A percentile compares a stretch with the other conserved stretches of the same genome.
phyloP scores from a whole-genome alignment of 1,140 invertebrate species.

The Ctenoplectra terminalis region DNA sequence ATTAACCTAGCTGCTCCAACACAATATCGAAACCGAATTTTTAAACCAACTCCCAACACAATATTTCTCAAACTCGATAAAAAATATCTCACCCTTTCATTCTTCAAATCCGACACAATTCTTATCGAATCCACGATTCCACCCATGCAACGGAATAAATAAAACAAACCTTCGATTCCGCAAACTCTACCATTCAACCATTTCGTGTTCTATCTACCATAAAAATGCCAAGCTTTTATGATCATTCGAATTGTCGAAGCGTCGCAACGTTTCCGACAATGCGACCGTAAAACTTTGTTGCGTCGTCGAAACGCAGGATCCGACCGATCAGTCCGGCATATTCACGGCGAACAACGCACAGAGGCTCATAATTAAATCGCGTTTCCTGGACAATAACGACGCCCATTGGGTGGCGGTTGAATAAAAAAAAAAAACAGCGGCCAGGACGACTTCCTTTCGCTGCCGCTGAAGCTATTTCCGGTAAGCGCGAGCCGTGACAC shows the following conservation, averaged over 20 bases:
- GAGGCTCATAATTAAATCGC: constrained; percentile 17
- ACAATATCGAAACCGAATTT: too few species aligned
- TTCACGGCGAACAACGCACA: not conserved
- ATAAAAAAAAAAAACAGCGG: not conserved
- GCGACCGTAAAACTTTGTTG: not conserved
- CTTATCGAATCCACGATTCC: too few species aligned
- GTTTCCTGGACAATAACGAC: constrained; percentile 11
- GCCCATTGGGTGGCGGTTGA: not conserved
- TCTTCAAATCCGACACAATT: too few species aligned
- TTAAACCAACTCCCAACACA: too few species aligned
- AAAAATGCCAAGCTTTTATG: not conserved
- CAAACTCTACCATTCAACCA: too few species aligned
- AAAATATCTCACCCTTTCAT: too few species aligned
- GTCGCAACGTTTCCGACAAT: not conserved
- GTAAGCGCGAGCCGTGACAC: not conserved
- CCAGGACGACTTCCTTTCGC: constrained; percentile 1
- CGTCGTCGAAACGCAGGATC: not conserved
- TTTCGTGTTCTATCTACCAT: too few species aligned
- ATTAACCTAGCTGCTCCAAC: too few species aligned
- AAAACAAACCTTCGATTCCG: too few species aligned
- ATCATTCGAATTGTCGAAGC: fast-evolving
- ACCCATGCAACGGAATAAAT: too few species aligned
- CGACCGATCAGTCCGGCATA: not conserved
- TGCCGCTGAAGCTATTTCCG: constrained; percentile 2
- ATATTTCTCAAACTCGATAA: too few species aligned